phyloP scores from a whole-genome alignment of 2,888 invertebrate species.

The Teinopalpus imperialis region DNA sequence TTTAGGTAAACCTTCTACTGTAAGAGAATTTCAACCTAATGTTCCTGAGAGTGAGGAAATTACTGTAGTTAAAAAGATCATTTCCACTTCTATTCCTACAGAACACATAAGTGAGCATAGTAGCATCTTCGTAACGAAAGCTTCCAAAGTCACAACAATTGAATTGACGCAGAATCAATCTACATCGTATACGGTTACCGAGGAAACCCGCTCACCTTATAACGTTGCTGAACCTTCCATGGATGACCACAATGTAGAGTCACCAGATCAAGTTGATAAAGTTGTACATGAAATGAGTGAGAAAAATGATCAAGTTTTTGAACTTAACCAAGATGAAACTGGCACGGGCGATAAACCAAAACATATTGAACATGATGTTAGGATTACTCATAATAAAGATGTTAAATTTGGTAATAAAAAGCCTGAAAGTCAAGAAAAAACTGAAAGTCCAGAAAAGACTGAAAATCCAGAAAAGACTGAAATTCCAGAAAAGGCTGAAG shows the following conservation, averaged over 20 bases:
- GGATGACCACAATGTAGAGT: conserved; percentile 32
- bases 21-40: conserved; percentile 41
- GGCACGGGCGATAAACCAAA: no score
- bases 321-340: no score
- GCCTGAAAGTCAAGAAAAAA: conserved; percentile 19
- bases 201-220: conserved; percentile 42
- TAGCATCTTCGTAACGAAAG: conserved; percentile 52
- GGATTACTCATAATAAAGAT: no score
- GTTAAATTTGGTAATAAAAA: neutral
- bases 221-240: conserved; percentile 30
- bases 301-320: neutral
- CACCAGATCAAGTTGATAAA: conserved; percentile 48
- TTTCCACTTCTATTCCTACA: conserved; percentile 49
- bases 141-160: conserved; percentile 58
- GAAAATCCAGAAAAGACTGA: no score
- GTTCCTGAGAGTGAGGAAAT: conserved; percentile 42
- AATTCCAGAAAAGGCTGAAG: conserved; percentile 2
- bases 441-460: no score
- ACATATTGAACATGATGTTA: conserved; percentile 4
- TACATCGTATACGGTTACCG: conserved; percentile 49
- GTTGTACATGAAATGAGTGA: neutral
- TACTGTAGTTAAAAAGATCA: conserved; percentile 46
- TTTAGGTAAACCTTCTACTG: conserved; percentile 36
- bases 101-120: conserved; percentile 54
- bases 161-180: conserved; percentile 60